Conservation (phyloP, 2,113 vertebrate species). For the Erpornis zantholeuca region DNA sequence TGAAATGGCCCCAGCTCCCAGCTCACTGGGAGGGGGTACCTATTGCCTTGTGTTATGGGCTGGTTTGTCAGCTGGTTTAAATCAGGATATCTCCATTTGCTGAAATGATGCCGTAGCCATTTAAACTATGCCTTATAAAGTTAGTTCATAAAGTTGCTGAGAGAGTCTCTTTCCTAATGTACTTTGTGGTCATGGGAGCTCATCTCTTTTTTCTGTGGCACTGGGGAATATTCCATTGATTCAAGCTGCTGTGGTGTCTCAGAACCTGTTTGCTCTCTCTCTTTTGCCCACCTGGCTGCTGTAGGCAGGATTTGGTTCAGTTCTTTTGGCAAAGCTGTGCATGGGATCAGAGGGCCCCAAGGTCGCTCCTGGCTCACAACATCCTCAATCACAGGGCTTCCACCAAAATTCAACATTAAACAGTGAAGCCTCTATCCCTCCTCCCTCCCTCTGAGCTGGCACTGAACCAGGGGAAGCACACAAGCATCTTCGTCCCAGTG, state of each 20-base stretch:
- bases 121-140: slow-evolving; percentile 8
- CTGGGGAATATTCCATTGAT: rapidly evolving
- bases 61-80: slow-evolving; percentile 44
- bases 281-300: background rate
- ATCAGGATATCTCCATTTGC: slow-evolving; percentile 5
- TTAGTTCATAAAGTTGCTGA: slow-evolving; percentile 34
- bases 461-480: background rate
- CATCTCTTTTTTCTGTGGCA: background rate
- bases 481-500: background rate
- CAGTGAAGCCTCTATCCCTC: rapidly evolving
- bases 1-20: slow-evolving; percentile 8
- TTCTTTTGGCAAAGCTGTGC: background rate
- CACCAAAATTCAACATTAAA: background rate
- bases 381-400: background rate
- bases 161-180: background rate
- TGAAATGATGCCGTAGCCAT: background rate
- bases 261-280: background rate
- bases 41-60: background rate
- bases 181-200: background rate
- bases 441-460: background rate
- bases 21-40: background rate
- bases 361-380: background rate
- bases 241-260: background rate
- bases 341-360: background rate
- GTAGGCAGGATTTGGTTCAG: background rate